These are phyloP conservation scores for Gasterosteus aculeatus DNA, from an alignment of 2,113 vertebrate species.

Conservation along the genomic window DNA sequence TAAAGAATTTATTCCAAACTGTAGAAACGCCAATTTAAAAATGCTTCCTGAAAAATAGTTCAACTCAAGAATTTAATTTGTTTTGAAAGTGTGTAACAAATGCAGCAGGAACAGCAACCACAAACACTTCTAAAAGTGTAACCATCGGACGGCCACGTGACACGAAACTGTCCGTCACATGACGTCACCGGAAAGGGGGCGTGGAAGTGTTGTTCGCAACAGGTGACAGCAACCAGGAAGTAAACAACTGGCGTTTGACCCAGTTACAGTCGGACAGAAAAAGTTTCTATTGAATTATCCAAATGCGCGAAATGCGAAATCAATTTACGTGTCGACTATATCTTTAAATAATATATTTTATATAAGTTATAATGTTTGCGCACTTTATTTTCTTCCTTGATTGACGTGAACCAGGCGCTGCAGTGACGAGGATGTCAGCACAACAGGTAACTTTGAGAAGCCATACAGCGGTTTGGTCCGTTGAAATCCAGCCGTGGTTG, in stretches of 20 bases:
- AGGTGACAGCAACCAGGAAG: constrained; percentile 67
- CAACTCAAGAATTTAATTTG: neutral
- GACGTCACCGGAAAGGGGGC: constrained; percentile 23
- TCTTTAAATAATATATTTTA: no score
- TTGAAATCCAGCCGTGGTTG: neutral
- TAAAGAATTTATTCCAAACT: constrained; percentile 8
- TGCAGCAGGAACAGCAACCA: neutral
- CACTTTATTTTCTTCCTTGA: neutral
- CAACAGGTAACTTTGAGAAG: constrained; percentile 45
- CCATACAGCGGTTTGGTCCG: neutral
- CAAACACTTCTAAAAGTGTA: neutral
- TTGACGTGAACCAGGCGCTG: constrained; percentile 8
- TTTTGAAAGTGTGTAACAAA: neutral
- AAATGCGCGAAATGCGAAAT: no score
- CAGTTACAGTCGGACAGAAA: neutral
- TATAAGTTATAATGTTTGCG: neutral
- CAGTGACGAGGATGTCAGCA: constrained; percentile 52
- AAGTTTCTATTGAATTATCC: accelerated
- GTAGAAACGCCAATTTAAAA: constrained; percentile 10
- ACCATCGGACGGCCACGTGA: constrained; percentile 6
- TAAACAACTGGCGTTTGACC: constrained; percentile 58
- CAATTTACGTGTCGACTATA: neutral
- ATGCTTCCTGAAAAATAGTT: neutral
- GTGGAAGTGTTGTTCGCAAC: constrained; percentile 18
- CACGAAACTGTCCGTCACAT: neutral